Conservation (phyloP, 2,113 vertebrate species). For the Emydocephalus ijimae region DNA sequence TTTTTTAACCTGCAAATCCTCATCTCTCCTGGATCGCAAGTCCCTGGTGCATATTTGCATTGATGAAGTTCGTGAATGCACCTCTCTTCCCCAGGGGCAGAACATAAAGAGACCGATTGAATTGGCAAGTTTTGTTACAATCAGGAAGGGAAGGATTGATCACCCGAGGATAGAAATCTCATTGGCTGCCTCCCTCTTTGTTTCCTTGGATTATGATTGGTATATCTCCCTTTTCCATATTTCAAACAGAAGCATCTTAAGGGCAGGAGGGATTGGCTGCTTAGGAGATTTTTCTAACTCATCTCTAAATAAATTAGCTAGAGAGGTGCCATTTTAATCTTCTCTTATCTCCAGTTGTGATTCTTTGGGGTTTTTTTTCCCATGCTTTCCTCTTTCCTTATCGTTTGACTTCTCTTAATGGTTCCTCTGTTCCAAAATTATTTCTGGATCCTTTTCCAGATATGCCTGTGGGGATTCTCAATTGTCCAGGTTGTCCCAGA, state of each 20-base stretch:
- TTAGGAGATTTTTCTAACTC: background rate
- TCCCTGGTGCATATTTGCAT: background rate
- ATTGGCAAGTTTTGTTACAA: background rate
- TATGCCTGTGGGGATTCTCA: background rate
- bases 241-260: background rate
- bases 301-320: background rate
- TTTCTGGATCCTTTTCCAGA: background rate
- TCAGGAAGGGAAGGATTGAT: background rate
- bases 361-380: background rate
- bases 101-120: background rate
- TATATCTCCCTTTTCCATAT: background rate
- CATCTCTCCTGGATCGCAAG: background rate
- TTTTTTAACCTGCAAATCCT: background rate
- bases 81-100: background rate
- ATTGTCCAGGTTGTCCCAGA: too few relatives aligned
- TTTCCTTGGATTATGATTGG: background rate
- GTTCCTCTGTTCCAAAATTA: background rate
- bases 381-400: background rate
- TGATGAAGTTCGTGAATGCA: background rate
- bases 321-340: background rate
- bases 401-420: background rate
- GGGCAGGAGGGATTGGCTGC: background rate
- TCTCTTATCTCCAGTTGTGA: background rate
- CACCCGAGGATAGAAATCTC: background rate
- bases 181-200: background rate